Evolutionary conservation across 2,113 vertebrate species (phyloP).

Genomic region (Sander vitreus): DNA sequence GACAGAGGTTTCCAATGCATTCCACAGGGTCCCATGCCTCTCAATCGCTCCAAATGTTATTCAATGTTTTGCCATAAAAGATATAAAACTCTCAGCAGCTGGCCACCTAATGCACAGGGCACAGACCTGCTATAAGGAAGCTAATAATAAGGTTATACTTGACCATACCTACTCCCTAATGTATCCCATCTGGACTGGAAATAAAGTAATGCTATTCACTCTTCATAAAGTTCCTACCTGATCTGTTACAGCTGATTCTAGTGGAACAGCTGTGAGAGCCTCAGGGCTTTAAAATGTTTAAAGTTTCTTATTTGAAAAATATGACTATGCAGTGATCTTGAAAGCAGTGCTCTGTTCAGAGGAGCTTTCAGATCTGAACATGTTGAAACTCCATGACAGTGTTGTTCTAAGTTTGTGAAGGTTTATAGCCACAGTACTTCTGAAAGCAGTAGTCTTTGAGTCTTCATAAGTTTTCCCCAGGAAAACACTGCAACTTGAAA

Average conservation of each 20-base stretch:
- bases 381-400: conserved; percentile 29
- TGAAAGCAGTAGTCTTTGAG: neutral
- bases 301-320: conserved; percentile 56
- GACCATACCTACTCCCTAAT: conserved; percentile 58
- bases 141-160: conserved; percentile 43
- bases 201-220: conserved; percentile 58
- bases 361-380: conserved; percentile 43
- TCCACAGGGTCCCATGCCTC: conserved; percentile 47
- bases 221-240: conserved; percentile 51
- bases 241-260: conserved; percentile 60
- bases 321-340: conserved; percentile 40
- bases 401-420: conserved; percentile 22
- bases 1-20: conserved; percentile 72
- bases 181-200: conserved; percentile 74
- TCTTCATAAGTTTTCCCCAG: conserved; percentile 15
- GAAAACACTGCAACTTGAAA: conserved; percentile 7
- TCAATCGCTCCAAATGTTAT: conserved; percentile 67
- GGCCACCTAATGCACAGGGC: conserved; percentile 52
- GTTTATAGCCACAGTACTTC: conserved; percentile 28
- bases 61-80: conserved; percentile 55
- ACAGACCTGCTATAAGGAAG: conserved; percentile 35
- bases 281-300: conserved; percentile 43
- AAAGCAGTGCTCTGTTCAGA: conserved; percentile 39
- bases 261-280: conserved; percentile 57
- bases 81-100: conserved; percentile 59